Conservation (phyloP, 2,113 vertebrate genomes). For the Helogale parvula region DNA sequence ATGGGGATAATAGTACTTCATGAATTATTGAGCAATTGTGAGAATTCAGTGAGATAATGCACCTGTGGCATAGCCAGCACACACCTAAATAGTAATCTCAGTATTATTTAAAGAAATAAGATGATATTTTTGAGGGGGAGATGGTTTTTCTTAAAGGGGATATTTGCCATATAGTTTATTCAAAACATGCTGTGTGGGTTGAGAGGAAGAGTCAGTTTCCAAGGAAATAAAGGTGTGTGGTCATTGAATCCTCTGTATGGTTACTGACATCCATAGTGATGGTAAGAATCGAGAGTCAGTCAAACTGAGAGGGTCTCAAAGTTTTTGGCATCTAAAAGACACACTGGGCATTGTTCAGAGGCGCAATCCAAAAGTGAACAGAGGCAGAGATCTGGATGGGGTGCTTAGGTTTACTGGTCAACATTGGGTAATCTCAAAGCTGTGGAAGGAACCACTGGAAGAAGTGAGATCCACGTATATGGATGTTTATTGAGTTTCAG, state of each 20-base stretch:
- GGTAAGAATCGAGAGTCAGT: not conserved
- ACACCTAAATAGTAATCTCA: not conserved
- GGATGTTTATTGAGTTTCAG: not conserved
- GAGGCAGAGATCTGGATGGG: not conserved
- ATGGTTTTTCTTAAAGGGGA: constrained; percentile 5
- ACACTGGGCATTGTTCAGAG: not conserved
- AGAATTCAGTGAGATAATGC: not conserved
- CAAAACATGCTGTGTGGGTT: not conserved
- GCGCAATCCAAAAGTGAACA: not conserved
- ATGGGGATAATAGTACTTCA: not conserved
- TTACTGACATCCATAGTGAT: not conserved
- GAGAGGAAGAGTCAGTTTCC: not conserved
- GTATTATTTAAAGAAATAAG: not conserved
- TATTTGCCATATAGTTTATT: not conserved
- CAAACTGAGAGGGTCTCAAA: not conserved
- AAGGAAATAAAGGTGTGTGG: not conserved
- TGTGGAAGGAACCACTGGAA: not conserved
- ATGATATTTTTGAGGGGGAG: constrained; percentile 2
- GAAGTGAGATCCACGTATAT: not conserved
- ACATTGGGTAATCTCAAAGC: not conserved
- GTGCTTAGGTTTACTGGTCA: not conserved
- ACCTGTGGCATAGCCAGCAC: not conserved
- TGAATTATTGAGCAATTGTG: not conserved
- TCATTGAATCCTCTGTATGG: not conserved
- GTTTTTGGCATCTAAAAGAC: not conserved